Percentiles rank a stretch among this genome's conserved stretches.
Conservation (phyloP, 2,113 vertebrate species). For the Dissostichus mawsoni region DNA sequence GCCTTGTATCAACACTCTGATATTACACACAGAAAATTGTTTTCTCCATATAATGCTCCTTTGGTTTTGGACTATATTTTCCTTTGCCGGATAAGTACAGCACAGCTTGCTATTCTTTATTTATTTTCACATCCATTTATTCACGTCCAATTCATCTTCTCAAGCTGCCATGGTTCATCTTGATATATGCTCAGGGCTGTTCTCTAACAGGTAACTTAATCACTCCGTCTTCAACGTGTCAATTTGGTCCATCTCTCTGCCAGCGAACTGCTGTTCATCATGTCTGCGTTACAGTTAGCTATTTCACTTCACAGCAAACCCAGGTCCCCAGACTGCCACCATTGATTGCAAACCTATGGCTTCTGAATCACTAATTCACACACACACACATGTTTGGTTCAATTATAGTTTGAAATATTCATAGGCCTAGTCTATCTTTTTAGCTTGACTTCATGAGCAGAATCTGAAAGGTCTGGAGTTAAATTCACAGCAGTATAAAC, state of each 20-base stretch:
- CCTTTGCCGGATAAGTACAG: conserved; percentile 38
- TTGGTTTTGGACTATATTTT: conserved; percentile 60
- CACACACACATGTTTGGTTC: conserved; percentile 55
- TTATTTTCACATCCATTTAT: conserved; percentile 48
- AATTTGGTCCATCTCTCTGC: conserved; percentile 62
- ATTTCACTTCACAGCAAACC: conserved; percentile 54
- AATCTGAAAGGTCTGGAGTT: conserved; percentile 25
- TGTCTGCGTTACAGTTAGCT: conserved; percentile 52
- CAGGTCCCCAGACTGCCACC: conserved; percentile 25
- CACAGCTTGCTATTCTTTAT: conserved; percentile 37
- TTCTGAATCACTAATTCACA: conserved; percentile 49
- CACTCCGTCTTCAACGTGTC: conserved; percentile 65
- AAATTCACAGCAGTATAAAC: neutral
- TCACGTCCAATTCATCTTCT: conserved; percentile 68
- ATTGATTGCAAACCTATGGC: conserved; percentile 56
- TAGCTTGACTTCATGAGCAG: conserved; percentile 19
- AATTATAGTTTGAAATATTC: conserved; percentile 68
- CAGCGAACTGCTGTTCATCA: conserved; percentile 49
- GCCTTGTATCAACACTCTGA: conserved; percentile 53
- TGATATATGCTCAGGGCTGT: conserved; percentile 69
- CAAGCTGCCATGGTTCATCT: conserved; percentile 68
- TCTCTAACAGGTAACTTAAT: conserved; percentile 72
- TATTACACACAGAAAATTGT: conserved; percentile 60
- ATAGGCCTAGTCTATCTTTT: conserved; percentile 27
- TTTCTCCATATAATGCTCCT: conserved; percentile 63